Evolutionary conservation across 1,140 invertebrate species (phyloP), one percentile per base, ranked within the genome.

Genomic region (Acromyrmex charruanus): DNA sequence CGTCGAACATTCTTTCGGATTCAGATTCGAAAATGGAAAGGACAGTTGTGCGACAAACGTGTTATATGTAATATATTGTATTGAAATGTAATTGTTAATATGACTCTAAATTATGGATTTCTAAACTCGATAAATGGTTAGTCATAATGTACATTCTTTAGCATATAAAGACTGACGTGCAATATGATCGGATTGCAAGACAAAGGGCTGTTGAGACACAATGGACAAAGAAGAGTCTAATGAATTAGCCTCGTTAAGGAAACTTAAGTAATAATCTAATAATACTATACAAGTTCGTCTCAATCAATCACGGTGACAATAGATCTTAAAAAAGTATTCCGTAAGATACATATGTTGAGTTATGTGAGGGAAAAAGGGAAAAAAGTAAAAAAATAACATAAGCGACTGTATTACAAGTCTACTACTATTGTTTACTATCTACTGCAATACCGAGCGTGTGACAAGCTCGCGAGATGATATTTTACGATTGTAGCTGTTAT

Each of bases 221-320:
- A 85, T 85, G 44, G 63, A 55, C 21, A 87, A 87, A 66, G 31
- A 88, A 81, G 25, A 88, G 66, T 88, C 68, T 90, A 90, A 90
- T 87, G 61, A 88, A 91, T 82, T 89, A 88, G 77, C 51, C 80
- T 81, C 79, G 14, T 58, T 88, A 85, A 87, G 77, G 53, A 87
- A 90, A 86, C 66, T 87, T 89, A 88, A 91, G 65, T 87, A 88
- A 89, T 86, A 88, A 87, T 51, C 9, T 44, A 44, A 44, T 44
- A 44, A 44, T 88, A 87, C 74, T 93, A 92, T 87, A 92, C 87
- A 80, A 91, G 72, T 53, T 93, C 68, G 89, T 93, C 90, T 91
- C 90, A 94, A 94, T 94, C 92, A 94, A 94, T 94, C 90, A 92
- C 92, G 92, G 86, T 93, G 94, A 94, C 94, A 94, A 94, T 94